Evolutionary conservation across 2,797 vertebrate species (phyloP), one percentile per base, ranked within the genome.

Genomic region (Eutrigla gurnardus): DNA sequence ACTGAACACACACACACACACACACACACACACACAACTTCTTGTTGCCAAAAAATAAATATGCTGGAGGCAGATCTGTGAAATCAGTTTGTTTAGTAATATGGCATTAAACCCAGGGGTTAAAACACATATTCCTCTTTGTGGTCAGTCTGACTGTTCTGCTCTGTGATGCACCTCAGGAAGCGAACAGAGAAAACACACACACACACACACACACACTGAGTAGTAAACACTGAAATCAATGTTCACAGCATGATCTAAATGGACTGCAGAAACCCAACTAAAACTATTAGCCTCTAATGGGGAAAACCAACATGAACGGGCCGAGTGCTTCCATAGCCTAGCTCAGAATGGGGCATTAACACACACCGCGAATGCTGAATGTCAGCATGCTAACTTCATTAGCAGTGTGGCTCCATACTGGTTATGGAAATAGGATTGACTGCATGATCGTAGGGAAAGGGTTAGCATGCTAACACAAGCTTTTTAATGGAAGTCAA

Each of bases 401-500:
- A 89, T 91, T 88, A 88, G 83, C 78, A 43, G 72, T 25, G 76
- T 64, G 85, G 72, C 80, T 66, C n/a, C 87, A 84, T 2, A 87
- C 90, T 87, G 88, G 40, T 78, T 72, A 82, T 89, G 81, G 73
- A 90, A 90, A 92, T 89, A 46, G 70, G 63, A 81, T 68, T 79
- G 77, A 87, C 77, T 82, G 78, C 80, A 73, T 54, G 76, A 70
- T 61, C 15, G 1, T 52, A 45, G 71, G 65, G 72, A 58, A 73
- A 70, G 60, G 43, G 69, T 75, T 87, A 75, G 71, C 81, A 77
- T 62, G 70, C 77, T 88, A 82, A 75, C 71, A 57, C 62, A 67
- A 42, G 70, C 49, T 75, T 70, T 66, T 65, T 71, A 77, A 78
- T 74, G 73, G 68, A 86, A 88, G 81, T 83, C 80, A 80, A 81